These are phyloP conservation scores for Pseudocheirus occidentalis DNA, from an alignment of 2,797 vertebrate species.

Conservation along the genomic window DNA sequence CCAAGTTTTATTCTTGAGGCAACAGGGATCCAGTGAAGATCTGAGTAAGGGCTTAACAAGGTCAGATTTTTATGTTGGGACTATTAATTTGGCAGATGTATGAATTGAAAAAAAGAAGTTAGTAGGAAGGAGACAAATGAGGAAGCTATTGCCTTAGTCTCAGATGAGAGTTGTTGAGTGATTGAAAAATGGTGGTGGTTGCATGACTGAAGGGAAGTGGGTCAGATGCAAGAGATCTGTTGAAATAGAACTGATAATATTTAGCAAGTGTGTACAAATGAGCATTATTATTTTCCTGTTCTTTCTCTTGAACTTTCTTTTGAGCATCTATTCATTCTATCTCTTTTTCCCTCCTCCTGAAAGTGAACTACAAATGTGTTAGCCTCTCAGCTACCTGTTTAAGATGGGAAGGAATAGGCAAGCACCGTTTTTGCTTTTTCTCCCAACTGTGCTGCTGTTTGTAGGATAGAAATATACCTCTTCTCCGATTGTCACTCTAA, in stretches of 20 bases:
- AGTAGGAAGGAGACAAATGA: background rate
- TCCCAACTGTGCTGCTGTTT: background rate
- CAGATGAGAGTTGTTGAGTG: background rate
- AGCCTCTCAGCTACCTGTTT: background rate
- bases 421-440: background rate
- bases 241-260: background rate
- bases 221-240: background rate
- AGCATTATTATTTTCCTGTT: background rate
- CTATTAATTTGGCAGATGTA: background rate
- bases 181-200: background rate
- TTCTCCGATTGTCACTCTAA: constrained; percentile 13
- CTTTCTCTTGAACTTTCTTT: background rate
- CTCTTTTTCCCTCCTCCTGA: constrained; percentile 2
- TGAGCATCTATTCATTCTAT: constrained; percentile 22
- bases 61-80: background rate
- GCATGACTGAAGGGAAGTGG: background rate
- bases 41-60: background rate
- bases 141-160: background rate
- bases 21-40: background rate
- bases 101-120: background rate
- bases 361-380: background rate
- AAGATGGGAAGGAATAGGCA: background rate
- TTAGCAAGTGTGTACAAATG: background rate
- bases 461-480: background rate
- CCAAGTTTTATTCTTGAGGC: background rate